These are phyloP conservation scores for Paracentrotus lividus DNA, from an alignment of 53 echinoderm and acorn worm genomes.

Conservation along the genomic window DNA sequence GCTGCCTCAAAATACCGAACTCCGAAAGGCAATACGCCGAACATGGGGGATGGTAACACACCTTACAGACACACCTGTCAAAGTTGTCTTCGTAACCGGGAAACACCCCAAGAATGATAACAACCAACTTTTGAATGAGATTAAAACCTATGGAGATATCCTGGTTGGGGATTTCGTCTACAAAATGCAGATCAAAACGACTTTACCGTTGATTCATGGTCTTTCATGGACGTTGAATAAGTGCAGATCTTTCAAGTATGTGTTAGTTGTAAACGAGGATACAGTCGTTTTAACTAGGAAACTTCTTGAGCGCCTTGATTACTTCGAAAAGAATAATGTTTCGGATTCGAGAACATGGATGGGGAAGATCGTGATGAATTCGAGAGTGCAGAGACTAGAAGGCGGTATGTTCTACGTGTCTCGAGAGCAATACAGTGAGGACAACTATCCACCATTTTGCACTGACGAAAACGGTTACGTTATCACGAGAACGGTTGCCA, in stretches of 20 bases:
- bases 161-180: conserved; percentile 38
- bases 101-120: background rate
- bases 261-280: conserved; percentile 6
- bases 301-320: conserved; percentile 44
- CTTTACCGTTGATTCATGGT: conserved; percentile 30
- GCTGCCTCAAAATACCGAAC: background rate
- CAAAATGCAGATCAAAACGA: conserved; percentile 16
- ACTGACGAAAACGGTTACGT: conserved; percentile 67
- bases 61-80: background rate
- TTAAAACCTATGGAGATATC: conserved; percentile 2
- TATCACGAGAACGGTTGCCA: conserved; percentile 25
- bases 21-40: conserved; percentile 51
- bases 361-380: background rate
- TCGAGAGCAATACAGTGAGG: background rate
- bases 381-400: conserved; percentile 17
- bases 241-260: conserved; percentile 43
- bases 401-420: conserved; percentile 41
- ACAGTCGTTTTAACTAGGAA: background rate
- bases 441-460: conserved; percentile 59
- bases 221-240: conserved; percentile 8
- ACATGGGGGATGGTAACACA: conserved; percentile 17
- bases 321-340: background rate
- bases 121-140: background rate
- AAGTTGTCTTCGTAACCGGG: conserved; percentile 51
- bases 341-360: conserved; percentile 36